Percentiles rank a stretch among this genome's conserved stretches.
phyloP scores from a whole-genome alignment of 2,113 vertebrate species.

The Plecotus auritus region DNA sequence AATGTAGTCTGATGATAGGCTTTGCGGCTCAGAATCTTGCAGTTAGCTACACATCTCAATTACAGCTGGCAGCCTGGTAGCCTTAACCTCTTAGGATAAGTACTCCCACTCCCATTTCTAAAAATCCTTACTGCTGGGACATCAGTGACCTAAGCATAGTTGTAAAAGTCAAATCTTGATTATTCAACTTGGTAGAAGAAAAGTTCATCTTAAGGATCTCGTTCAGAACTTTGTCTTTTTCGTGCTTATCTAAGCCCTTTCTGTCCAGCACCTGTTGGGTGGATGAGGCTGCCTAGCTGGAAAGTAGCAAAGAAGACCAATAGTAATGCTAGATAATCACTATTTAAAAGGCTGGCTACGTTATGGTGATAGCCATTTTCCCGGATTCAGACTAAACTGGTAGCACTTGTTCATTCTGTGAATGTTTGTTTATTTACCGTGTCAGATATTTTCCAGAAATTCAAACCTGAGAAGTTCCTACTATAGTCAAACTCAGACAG shows the following conservation, averaged over 20 bases:
- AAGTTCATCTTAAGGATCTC: background rate
- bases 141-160: background rate
- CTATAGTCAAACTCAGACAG: background rate
- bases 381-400: background rate
- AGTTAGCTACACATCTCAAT: background rate
- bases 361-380: background rate
- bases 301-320: background rate
- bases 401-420: background rate
- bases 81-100: background rate
- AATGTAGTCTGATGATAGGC: background rate
- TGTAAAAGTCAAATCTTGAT: background rate
- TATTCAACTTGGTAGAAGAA: background rate
- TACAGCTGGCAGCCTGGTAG: background rate
- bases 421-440: background rate
- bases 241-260: background rate
- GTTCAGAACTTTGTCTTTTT: background rate
- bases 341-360: background rate
- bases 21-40: background rate
- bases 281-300: background rate
- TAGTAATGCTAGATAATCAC: background rate
- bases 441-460: constrained; percentile 18
- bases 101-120: background rate
- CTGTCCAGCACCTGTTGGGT: background rate
- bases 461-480: background rate
- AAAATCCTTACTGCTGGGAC: background rate